These are phyloP conservation scores for Mesoclemmys tuberculata DNA, from an alignment of 2,113 vertebrate species.

Conservation along the genomic window DNA sequence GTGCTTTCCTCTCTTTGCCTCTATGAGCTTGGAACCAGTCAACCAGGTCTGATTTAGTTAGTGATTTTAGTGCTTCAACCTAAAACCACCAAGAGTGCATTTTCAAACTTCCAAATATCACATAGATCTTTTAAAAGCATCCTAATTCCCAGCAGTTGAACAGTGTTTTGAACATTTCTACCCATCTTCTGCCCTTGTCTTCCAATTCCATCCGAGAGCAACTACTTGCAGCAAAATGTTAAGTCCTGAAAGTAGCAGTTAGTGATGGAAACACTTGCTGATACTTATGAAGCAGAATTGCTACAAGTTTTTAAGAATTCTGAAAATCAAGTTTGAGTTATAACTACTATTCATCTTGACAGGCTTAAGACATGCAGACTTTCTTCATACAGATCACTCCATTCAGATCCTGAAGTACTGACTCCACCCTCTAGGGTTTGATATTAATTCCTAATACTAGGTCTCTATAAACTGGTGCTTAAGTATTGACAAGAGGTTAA, in stretches of 20 bases:
- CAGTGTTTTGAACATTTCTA: background rate
- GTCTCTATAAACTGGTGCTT: background rate
- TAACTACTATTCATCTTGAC: background rate
- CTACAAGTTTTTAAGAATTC: too few species aligned
- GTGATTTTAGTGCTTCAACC: slow-evolving; percentile 88
- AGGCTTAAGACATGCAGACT: background rate
- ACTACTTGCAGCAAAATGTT: background rate
- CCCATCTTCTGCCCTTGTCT: background rate
- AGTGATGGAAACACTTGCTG: background rate
- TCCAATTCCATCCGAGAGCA: background rate
- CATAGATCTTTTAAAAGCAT: background rate
- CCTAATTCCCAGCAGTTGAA: background rate
- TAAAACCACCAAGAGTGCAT: slow-evolving; percentile 33
- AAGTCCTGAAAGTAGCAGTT: background rate
- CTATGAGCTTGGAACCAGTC: slow-evolving; percentile 86
- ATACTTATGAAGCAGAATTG: background rate
- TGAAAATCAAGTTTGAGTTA: background rate
- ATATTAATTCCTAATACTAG: background rate
- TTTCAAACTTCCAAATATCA: background rate
- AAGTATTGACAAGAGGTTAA: background rate
- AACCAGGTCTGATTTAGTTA: slow-evolving; percentile 84
- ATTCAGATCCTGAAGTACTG: background rate
- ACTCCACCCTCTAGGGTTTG: too few species aligned
- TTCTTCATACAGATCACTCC: background rate
- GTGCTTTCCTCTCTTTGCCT: slow-evolving; percentile 78